Evolutionary conservation across 2,888 invertebrate species (phyloP).

Genomic region (Dusona sp.): DNA sequence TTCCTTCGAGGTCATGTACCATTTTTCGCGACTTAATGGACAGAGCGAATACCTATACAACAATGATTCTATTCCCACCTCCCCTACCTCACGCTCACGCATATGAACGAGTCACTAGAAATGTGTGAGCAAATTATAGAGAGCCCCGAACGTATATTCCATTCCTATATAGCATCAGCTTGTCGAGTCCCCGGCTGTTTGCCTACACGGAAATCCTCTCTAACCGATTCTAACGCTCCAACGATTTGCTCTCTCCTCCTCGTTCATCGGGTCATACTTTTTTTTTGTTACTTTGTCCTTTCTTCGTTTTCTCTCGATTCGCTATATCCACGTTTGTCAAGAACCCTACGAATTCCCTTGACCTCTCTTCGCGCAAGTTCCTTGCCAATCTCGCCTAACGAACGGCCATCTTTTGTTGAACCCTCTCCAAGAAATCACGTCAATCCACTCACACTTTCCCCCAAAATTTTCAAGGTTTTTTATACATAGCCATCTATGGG

Average conservation of each 20-base stretch:
- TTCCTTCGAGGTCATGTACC: background rate
- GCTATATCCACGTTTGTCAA: background rate
- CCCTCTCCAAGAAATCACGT: conserved; percentile 38
- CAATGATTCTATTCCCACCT: background rate
- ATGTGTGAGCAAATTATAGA: conserved; percentile 51
- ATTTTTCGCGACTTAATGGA: conserved; percentile 1
- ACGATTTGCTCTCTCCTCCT: conserved; percentile 72
- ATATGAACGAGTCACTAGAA: conserved; percentile 61
- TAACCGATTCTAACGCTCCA: conserved; percentile 82
- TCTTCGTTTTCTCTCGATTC: conserved; percentile 4
- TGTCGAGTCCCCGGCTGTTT: conserved; percentile 78
- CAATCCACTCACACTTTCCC: background rate
- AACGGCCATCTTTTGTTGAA: conserved; percentile 57
- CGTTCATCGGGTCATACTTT: conserved; percentile 44
- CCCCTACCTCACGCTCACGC: background rate
- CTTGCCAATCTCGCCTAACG: conserved; percentile 48
- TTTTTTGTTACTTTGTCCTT: conserved; percentile 9
- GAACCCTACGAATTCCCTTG: conserved; percentile 9
- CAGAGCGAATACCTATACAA: conserved; percentile 2
- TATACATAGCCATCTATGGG: no score
- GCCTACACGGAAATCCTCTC: conserved; percentile 85
- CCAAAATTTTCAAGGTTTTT: background rate
- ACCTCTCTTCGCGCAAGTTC: conserved; percentile 16
- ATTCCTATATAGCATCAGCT: conserved; percentile 32
- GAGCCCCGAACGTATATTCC: conserved; percentile 51